Percentiles rank a stretch among this genome's conserved stretches.
Conservation (phyloP, 2,888 invertebrate species). For the Argyra leucocephala region DNA sequence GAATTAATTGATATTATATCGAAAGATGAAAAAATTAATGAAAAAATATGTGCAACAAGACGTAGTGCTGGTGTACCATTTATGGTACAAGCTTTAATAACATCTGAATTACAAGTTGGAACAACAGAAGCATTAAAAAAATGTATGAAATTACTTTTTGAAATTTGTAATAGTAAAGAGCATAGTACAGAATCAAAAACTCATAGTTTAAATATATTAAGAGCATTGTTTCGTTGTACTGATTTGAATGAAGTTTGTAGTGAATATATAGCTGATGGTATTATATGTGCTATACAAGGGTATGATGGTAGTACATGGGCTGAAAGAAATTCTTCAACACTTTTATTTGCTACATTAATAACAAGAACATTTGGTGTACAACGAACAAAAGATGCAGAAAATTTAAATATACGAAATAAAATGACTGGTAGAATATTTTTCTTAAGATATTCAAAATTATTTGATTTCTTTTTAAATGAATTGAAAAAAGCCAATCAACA, state of each 20-base stretch:
- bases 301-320: constrained; percentile 69
- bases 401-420: constrained; percentile 53
- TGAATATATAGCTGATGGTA: constrained; percentile 58
- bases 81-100: constrained; percentile 69
- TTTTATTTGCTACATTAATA: constrained; percentile 73
- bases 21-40: constrained; percentile 37
- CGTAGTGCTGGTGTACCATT: constrained; percentile 92
- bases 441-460: constrained; percentile 50
- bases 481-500: constrained; percentile 35
- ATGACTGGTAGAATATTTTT: constrained; percentile 76
- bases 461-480: constrained; percentile 48
- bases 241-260: constrained; percentile 62
- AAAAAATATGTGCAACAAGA: constrained; percentile 67
- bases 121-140: constrained; percentile 49
- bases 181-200: constrained; percentile 48
- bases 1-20: constrained; percentile 51
- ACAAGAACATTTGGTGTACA: constrained; percentile 80
- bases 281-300: constrained; percentile 62
- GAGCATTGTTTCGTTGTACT: constrained; percentile 69
- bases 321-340: constrained; percentile 75
- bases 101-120: constrained; percentile 59
- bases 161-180: constrained; percentile 27
- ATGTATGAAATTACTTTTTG: constrained; percentile 51
- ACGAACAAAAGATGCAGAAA: constrained; percentile 51
- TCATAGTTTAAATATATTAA: constrained; percentile 78